A percentile compares a stretch with the other conserved stretches of the same genome.
phyloP scores from a whole-genome alignment of 2,113 vertebrate genomes.

The Silurus asotus region DNA sequence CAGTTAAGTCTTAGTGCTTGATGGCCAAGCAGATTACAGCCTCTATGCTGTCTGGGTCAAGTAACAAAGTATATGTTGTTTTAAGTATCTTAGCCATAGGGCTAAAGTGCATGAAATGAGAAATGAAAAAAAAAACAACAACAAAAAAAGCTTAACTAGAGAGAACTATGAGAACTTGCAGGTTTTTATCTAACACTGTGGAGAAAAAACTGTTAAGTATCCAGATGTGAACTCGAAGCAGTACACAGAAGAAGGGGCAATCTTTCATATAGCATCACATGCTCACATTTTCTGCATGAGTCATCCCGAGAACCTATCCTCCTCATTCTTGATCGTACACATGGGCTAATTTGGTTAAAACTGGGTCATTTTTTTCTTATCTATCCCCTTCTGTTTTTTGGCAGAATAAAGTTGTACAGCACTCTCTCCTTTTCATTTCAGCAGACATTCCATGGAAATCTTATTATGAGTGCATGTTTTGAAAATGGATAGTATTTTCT shows the following conservation, averaged over 20 bases:
- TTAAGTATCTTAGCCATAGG: neutral
- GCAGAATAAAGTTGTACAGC: neutral
- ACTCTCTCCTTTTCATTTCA: conserved; percentile 6
- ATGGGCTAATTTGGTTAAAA: conserved; percentile 6
- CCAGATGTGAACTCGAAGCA: neutral
- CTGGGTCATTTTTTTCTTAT: neutral
- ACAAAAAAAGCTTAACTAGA: neutral
- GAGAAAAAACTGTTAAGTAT: neutral
- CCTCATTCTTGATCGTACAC: neutral
- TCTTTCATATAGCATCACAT: neutral
- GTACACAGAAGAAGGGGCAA: neutral
- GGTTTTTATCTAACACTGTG: neutral
- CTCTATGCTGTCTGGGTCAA: neutral
- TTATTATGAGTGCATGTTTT: neutral
- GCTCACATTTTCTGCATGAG: neutral
- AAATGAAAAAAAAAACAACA: neutral
- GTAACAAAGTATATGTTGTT: neutral
- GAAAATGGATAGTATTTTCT: neutral
- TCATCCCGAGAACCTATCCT: conserved; percentile 5
- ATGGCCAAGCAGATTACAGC: neutral
- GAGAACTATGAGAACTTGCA: neutral
- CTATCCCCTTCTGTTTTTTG: neutral
- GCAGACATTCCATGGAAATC: neutral
- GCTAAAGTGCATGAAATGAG: neutral
- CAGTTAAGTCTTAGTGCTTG: neutral